Conservation (phyloP, 1,140 invertebrate species). For the Danaus plexippus region DNA sequence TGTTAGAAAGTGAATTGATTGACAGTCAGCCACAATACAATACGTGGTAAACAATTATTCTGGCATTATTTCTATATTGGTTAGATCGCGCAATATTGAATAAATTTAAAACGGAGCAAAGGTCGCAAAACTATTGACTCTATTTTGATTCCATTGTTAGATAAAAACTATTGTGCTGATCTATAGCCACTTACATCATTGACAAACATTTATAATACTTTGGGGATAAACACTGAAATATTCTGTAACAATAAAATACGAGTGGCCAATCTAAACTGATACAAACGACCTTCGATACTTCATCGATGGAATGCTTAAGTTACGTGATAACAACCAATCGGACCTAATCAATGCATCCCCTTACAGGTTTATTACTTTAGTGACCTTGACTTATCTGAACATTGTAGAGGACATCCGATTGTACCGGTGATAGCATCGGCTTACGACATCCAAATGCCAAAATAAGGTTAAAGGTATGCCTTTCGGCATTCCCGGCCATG, state of each 20-base stretch:
- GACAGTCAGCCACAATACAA: constrained; percentile 54
- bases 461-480: constrained; percentile 66
- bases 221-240: no score
- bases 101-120: constrained; percentile 56
- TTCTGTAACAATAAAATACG: no score
- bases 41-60: constrained; percentile 58
- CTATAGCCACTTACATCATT: constrained; percentile 18
- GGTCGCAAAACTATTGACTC: constrained; percentile 59
- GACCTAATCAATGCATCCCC: no score
- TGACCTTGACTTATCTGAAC: constrained; percentile 19
- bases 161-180: constrained; percentile 42
- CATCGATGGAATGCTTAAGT: no score
- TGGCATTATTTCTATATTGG: constrained; percentile 58
- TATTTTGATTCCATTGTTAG: constrained; percentile 59
- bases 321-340: no score
- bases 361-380: neutral
- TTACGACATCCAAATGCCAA: constrained; percentile 67
- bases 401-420: constrained; percentile 27
- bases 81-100: constrained; percentile 44
- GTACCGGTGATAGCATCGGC: constrained; percentile 37
- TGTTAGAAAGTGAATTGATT: constrained; percentile 61
- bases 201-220: constrained; percentile 1
- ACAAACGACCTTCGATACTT: no score
- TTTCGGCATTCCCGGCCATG: constrained; percentile 46
- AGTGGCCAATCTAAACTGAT: no score